A percentile compares a stretch with the other conserved stretches of the same genome.
These are phyloP conservation scores for Limnodromus scolopaceus DNA, from an alignment of 2,797 vertebrate genomes.

Conservation along the genomic window DNA sequence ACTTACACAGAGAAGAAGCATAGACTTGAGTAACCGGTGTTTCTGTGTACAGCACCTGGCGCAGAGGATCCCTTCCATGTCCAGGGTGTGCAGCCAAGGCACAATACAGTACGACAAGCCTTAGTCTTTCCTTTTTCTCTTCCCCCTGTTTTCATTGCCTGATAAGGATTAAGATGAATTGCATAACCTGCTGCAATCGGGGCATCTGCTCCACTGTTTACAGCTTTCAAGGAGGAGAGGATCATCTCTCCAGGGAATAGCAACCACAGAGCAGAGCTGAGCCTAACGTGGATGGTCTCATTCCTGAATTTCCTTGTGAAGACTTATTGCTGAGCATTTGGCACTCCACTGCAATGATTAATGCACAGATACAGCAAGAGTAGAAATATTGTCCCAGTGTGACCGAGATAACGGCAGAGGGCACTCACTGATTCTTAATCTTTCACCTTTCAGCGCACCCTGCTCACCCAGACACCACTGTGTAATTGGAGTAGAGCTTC, in stretches of 20 bases:
- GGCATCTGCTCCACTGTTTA: neutral
- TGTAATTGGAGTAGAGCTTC: neutral
- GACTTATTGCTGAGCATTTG: neutral
- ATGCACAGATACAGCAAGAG: neutral
- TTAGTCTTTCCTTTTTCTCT: neutral
- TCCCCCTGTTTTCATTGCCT: neutral
- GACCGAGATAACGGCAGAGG: slow-evolving; percentile 60
- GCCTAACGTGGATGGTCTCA: neutral
- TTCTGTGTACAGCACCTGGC: rapidly evolving
- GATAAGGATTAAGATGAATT: neutral
- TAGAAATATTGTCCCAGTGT: neutral
- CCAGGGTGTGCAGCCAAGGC: neutral
- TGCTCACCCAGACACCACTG: neutral
- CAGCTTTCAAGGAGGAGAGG: neutral
- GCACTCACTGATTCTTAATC: slow-evolving; percentile 15
- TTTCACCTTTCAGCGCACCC: neutral
- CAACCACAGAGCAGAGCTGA: neutral
- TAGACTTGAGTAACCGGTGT: neutral
- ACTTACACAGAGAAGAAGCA: neutral
- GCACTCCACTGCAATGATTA: neutral
- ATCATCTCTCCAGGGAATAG: neutral
- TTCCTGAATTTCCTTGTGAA: neutral
- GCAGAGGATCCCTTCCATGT: rapidly evolving
- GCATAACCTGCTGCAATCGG: neutral
- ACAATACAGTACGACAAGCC: rapidly evolving